Conservation (phyloP, 2,888 invertebrate genomes). For the Drosophila meridionalis region DNA sequence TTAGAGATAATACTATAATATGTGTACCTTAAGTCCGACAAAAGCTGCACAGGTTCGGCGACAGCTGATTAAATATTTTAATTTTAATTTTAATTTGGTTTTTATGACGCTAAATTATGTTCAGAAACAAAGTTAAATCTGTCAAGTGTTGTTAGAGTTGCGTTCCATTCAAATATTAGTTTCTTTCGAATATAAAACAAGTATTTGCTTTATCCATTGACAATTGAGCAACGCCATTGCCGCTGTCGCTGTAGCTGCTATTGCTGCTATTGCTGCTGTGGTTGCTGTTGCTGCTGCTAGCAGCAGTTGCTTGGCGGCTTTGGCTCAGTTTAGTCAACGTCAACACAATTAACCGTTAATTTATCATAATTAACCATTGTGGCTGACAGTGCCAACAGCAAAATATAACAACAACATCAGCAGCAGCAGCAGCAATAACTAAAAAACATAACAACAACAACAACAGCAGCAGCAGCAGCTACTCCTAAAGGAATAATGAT, state of each 20-base stretch:
- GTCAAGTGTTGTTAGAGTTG: conserved; percentile 1
- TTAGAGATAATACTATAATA: conserved; percentile 39
- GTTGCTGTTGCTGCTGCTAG: conserved; percentile 17
- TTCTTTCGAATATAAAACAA: conserved; percentile 13
- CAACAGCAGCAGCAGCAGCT: not conserved
- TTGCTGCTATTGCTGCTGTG: not conserved
- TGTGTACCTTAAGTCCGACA: conserved; percentile 24
- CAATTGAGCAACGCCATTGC: conserved; percentile 46
- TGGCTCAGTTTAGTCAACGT: conserved; percentile 72
- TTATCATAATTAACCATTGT: conserved; percentile 82
- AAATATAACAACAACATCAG: conserved; percentile 30
- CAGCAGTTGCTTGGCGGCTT: conserved; percentile 48
- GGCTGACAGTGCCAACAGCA: conserved; percentile 47
- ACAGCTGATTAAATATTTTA: conserved; percentile 77
- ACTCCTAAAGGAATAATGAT: conserved; percentile 43
- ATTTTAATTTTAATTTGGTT: conserved; percentile 77
- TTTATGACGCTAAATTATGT: conserved; percentile 47
- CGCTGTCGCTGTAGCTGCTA: conserved; percentile 6
- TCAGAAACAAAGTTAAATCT: conserved; percentile 26
- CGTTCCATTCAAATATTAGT: conserved; percentile 25
- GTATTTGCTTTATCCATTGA: conserved; percentile 26
- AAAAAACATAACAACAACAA: conserved; percentile 2
- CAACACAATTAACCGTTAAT: conserved; percentile 80
- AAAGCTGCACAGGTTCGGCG: conserved; percentile 27
- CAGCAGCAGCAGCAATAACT: conserved; percentile 10